These are phyloP conservation scores for Caenorhabditis angaria DNA, from an alignment of 2,888 invertebrate species.

Conservation along the genomic window DNA sequence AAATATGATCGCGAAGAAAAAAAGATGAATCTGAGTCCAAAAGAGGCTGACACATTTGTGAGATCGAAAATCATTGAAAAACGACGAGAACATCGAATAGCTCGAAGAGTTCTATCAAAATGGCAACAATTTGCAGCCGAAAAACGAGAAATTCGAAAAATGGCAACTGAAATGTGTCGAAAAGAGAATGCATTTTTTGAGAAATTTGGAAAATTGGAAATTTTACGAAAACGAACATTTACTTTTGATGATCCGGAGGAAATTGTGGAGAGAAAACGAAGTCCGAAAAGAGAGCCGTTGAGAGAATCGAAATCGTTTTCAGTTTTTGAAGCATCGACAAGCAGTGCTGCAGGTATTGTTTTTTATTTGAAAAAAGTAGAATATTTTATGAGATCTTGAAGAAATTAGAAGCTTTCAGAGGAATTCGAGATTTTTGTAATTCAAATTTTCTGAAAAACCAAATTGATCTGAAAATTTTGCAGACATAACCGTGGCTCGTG, in stretches of 20 bases:
- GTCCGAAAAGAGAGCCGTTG: not conserved
- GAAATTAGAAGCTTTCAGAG: not conserved
- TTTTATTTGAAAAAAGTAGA: not conserved
- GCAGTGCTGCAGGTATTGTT: not conserved
- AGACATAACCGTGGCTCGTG: slow-evolving; percentile 21
- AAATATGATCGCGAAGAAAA: not conserved
- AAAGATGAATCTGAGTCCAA: not conserved
- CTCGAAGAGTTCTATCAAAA: slow-evolving; percentile 6
- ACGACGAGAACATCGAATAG: slow-evolving; percentile 20
- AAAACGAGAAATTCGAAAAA: slow-evolving; percentile 3
- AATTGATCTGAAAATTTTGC: slow-evolving; percentile 1
- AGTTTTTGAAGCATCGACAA: not conserved
- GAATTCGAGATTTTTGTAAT: not conserved
- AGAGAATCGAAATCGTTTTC: not conserved
- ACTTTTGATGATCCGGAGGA: not conserved
- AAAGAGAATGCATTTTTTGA: slow-evolving; percentile 21
- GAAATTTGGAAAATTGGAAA: slow-evolving; percentile 8
- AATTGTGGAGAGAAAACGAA: not conserved
- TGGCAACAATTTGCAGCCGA: slow-evolving; percentile 16
- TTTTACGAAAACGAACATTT: not conserved
- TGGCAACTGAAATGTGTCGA: not conserved
- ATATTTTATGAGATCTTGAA: not conserved
- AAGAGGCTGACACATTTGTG: slow-evolving; percentile 8
- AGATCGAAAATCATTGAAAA: slow-evolving; percentile 13
- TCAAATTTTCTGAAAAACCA: not conserved